Evolutionary conservation across 2,113 vertebrate species (phyloP), one percentile per base, ranked within the genome.

Genomic region (Motacilla alba): DNA sequence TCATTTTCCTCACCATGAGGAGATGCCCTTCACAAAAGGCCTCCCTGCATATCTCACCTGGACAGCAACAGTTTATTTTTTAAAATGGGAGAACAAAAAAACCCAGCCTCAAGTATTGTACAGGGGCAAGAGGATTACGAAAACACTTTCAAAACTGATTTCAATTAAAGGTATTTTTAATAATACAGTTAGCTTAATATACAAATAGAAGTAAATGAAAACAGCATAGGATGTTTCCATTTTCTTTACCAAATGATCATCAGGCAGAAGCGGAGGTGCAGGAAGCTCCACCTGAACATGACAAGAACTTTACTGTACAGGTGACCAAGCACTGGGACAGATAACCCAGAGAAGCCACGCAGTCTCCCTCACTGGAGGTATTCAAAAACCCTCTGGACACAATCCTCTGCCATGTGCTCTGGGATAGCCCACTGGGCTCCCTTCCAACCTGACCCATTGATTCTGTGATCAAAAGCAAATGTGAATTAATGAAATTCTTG

Each of bases 341-440:
- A 39, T 30, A 23, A 60, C 21, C 24, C 63, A 62, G 47, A 41
- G 14, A 43, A 8, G 8, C 2, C 35, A 56, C 3, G 7, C 8
- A 23, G 26, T 10, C 11, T 69, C 41, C 35, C 55, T 62, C 21
- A 41, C 26, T 7, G 47, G 41, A 27, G 28, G 8, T 9, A 23
- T 4, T 47, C n/a, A 19, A 26, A 7, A 47, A 13, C 26, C 3
- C 1, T 26, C 41, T 6, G 26, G 47, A 55, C 24, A 47, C 30
- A 55, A 1, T 27, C n/a, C 41, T 55, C 11, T 5, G 16, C 62
- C 1, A 2, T 2, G 17, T 9, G 47, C n/a, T 69, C n/a, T 35
- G 10, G 21, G 11, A 76, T 13, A 26, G 18, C 30, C 6, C 46
- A 53, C 24, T 33, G 6, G 13, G 15, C 6, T 44, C 27, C 12